These are phyloP conservation scores for Protonemura montana DNA, from an alignment of 2,888 invertebrate genomes.

Conservation along the genomic window DNA sequence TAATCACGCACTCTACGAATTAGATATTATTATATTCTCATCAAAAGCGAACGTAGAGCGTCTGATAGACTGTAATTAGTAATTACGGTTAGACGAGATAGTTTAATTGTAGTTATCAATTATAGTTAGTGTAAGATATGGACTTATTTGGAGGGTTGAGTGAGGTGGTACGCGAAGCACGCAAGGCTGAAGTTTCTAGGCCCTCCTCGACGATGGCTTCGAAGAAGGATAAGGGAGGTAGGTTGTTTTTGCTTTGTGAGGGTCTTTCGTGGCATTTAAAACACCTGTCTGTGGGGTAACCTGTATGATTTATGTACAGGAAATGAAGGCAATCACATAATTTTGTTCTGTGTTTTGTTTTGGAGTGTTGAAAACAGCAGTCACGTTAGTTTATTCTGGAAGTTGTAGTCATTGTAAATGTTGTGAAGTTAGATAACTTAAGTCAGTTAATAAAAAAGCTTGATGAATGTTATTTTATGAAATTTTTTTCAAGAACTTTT, in stretches of 20 bases:
- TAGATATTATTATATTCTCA: not conserved
- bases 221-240: constrained; percentile 32
- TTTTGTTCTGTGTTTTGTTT: too few species aligned
- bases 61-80: not conserved
- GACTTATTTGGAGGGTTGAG: not conserved
- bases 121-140: not conserved
- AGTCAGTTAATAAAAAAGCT: too few species aligned
- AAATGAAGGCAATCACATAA: too few species aligned
- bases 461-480: too few species aligned
- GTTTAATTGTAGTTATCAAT: constrained; percentile 12
- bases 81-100: not conserved
- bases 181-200: not conserved
- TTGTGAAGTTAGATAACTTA: too few species aligned
- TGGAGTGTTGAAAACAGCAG: too few species aligned
- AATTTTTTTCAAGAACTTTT: too few species aligned
- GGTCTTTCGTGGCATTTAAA: too few species aligned
- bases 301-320: too few species aligned
- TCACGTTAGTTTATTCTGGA: too few species aligned
- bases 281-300: too few species aligned
- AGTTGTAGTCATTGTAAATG: too few species aligned
- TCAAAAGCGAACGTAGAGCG: not conserved
- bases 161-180: not conserved
- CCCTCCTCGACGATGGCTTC: not conserved
- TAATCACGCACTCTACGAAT: not conserved
- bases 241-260: not conserved